Evolutionary conservation across 2,797 vertebrate genomes (phyloP).

Genomic region (Melanogrammus aeglefinus): DNA sequence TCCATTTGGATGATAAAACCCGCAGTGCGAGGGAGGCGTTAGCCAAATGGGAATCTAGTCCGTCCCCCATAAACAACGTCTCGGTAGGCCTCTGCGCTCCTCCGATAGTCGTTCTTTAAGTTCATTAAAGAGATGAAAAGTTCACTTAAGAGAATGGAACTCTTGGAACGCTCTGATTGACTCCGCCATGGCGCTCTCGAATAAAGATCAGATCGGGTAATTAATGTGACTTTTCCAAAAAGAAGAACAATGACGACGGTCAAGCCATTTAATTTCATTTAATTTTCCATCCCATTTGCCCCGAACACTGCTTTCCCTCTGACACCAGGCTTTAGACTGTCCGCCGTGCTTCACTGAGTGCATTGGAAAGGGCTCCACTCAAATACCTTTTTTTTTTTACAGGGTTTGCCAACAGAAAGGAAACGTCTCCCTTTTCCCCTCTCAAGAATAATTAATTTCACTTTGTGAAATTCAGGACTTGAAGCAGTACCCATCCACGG

Average conservation of each 20-base stretch:
- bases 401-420: conserved; percentile 80
- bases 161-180: conserved; percentile 87
- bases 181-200: conserved; percentile 82
- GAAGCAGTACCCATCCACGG: conserved; percentile 67
- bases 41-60: conserved; percentile 34
- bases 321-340: conserved; percentile 84
- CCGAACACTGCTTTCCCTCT: conserved; percentile 85
- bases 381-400: conserved; percentile 21
- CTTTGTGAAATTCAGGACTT: conserved; percentile 80
- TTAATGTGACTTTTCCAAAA: conserved; percentile 95
- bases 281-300: conserved; percentile 99
- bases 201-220: conserved; percentile 94
- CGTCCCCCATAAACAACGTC: neutral
- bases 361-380: conserved; percentile 85
- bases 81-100: conserved; percentile 58
- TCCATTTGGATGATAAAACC: conserved; percentile 71
- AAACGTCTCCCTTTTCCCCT: conserved; percentile 81
- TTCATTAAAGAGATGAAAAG: conserved; percentile 73
- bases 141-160: conserved; percentile 75
- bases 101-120: conserved; percentile 76
- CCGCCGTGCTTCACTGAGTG: conserved; percentile 83
- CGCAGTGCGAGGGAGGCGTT: conserved; percentile 61
- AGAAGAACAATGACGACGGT: conserved; percentile 87
- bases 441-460: conserved; percentile 87
- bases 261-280: conserved; percentile 99